Evolutionary conservation across 2,797 vertebrate genomes (phyloP).

Genomic region (Oreonectes daqikongensis): DNA sequence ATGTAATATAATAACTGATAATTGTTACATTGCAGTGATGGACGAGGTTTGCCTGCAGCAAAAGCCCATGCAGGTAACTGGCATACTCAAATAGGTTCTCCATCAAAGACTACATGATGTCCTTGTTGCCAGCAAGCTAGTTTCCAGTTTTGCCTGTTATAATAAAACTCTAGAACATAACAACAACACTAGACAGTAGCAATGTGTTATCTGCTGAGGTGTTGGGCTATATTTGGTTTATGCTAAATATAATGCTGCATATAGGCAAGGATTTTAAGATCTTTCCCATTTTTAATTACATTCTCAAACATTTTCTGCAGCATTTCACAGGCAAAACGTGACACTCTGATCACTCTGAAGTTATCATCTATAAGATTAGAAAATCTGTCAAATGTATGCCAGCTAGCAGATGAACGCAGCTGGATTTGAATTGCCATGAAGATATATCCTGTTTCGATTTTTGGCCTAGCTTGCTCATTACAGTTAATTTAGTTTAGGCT

Average conservation of each 20-base stretch:
- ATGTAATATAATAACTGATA: too few relatives aligned
- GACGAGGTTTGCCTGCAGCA: too few relatives aligned
- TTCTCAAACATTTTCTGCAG: not conserved
- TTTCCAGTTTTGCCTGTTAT: not conserved
- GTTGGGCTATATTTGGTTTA: conserved; percentile 11
- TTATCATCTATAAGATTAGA: not conserved
- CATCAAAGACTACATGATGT: not conserved
- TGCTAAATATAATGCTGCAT: not conserved
- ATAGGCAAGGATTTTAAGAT: not conserved
- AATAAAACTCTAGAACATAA: not conserved
- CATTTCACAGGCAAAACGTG: too few relatives aligned
- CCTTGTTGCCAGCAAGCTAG: not conserved
- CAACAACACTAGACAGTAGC: not conserved
- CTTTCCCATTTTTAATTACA: not conserved
- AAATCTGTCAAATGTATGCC: not conserved
- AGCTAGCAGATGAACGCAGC: not conserved
- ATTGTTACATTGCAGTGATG: too few relatives aligned
- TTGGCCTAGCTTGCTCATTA: too few relatives aligned
- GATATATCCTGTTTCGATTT: too few relatives aligned
- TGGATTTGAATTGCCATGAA: not conserved
- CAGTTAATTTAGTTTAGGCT: too few relatives aligned
- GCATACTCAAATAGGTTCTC: not conserved
- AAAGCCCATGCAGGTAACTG: not conserved
- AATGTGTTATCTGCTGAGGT: not conserved
- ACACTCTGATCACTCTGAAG: not conserved